Base-by-base conservation (phyloP, 2,888 invertebrate species). In the Lasioglossum villosulum region DNA sequence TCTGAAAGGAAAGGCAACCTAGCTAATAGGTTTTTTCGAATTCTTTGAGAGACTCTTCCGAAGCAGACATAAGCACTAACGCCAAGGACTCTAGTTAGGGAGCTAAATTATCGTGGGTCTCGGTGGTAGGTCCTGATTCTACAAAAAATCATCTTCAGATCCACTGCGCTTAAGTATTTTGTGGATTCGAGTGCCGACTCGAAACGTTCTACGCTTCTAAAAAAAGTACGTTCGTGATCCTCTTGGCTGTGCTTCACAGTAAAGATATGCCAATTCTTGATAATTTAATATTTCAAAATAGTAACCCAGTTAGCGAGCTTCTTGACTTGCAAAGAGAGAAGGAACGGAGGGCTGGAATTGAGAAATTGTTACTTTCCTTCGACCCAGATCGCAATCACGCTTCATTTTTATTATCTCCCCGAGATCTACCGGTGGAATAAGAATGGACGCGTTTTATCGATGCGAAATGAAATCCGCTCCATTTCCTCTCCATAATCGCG, bases 321-420 rank as follows among this genome's bases (percentile, higher is more conserved):
- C 68, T 39, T 39, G 37, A 23, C 37, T 37, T 23, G 68, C 23
- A 68, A 34, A 23, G 12, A 12, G 30, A 34, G 16, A 66, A 30
- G 19, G 30, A 30, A 16, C 16, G 63, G 8, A 19, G 19, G 19
- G 34, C 1, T 2, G 19, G 8, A 34, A 23, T 66, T 30, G 19
- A 34, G 19, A 66, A 34, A 66, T 34, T 19, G 66, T 66, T 66
- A 66, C 66, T 30, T 30, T 48, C 30, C 27, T 10, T 30, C 45
- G 45, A 72, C 30, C 45, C 30, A 45, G 45, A 72, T 45, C 72
- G 72, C 39, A 72, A 72, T 23, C 27, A 45, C 27, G 73, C 23
- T 23, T 56, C 37, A n/a, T 56, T 42, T 73, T 42, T 74, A 59
- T 56, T 42, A 34, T 63, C 59, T 34, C 10, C 6, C 23, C 23